Conservation (phyloP, 2,797 vertebrate species). For the Arctocebus calabarensis region DNA sequence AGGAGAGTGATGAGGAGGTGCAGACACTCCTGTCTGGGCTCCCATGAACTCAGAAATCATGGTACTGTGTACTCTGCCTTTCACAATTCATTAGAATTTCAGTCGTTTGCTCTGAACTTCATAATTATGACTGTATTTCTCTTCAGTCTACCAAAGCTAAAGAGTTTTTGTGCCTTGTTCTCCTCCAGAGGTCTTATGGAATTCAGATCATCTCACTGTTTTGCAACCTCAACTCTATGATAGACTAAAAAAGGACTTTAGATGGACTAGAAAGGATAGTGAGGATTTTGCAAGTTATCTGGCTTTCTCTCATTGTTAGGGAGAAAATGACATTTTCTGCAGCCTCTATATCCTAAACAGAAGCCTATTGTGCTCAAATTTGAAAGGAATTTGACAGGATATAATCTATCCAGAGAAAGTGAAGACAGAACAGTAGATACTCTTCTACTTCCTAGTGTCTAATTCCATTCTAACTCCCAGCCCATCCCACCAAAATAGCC, state of each 20-base stretch:
- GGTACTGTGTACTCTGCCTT: background rate
- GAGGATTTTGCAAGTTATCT: background rate
- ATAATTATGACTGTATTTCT: background rate
- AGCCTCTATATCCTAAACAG: background rate
- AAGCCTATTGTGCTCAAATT: background rate
- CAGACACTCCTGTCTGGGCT: background rate
- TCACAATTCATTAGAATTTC: background rate
- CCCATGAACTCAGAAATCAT: background rate
- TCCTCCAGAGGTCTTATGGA: background rate
- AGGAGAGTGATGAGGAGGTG: background rate
- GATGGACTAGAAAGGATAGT: background rate
- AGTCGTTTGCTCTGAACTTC: background rate
- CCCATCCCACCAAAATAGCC: background rate
- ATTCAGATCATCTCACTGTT: background rate
- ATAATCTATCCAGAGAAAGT: background rate
- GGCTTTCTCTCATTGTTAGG: background rate
- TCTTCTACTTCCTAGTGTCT: background rate
- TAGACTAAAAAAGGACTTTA: background rate
- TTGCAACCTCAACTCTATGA: background rate
- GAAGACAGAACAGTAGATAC: background rate
- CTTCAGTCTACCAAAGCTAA: background rate
- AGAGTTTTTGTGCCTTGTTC: background rate
- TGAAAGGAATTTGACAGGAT: background rate
- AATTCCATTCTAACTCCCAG: background rate
- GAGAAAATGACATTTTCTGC: background rate